Evolutionary conservation across 2,888 invertebrate genomes (phyloP).

Genomic region (Drosophila trichaetosa): DNA sequence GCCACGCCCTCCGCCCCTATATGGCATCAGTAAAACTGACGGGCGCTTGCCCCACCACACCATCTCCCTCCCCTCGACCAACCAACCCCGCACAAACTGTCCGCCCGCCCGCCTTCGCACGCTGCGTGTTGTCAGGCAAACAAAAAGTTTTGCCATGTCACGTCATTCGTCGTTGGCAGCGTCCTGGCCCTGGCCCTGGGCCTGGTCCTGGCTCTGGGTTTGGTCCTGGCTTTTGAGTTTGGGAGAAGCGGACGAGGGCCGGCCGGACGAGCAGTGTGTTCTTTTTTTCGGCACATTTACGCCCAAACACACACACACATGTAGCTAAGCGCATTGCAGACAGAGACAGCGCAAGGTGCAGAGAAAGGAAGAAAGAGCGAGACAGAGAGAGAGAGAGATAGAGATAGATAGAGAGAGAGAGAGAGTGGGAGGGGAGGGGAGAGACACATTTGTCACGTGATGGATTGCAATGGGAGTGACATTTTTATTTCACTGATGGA

Average conservation of each 20-base stretch:
- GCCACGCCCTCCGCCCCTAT: constrained; percentile 51
- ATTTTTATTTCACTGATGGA: constrained; percentile 84
- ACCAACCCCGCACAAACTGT: neutral
- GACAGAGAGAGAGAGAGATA: constrained; percentile 9
- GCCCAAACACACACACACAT: constrained; percentile 50
- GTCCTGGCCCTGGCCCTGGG: constrained; percentile 33
- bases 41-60: constrained; percentile 39
- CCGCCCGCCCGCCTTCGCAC: constrained; percentile 24
- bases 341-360: constrained; percentile 21
- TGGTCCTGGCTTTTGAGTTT: constrained; percentile 1
- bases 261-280: constrained; percentile 47
- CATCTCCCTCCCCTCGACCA: neutral
- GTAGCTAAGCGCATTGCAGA: constrained; percentile 29
- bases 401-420: constrained; percentile 15
- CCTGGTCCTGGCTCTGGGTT: constrained; percentile 10
- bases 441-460: constrained; percentile 83
- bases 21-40: constrained; percentile 42
- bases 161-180: constrained; percentile 75
- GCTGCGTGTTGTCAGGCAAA: constrained; percentile 77
- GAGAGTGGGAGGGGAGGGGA: constrained; percentile 28
- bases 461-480: constrained; percentile 85
- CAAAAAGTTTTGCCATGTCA: constrained; percentile 80
- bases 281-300: constrained; percentile 74
- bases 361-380: constrained; percentile 30
- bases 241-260: constrained; percentile 12